Evolutionary conservation across 2,113 vertebrate genomes (phyloP).

Genomic region (Laterallus jamaicensis): DNA sequence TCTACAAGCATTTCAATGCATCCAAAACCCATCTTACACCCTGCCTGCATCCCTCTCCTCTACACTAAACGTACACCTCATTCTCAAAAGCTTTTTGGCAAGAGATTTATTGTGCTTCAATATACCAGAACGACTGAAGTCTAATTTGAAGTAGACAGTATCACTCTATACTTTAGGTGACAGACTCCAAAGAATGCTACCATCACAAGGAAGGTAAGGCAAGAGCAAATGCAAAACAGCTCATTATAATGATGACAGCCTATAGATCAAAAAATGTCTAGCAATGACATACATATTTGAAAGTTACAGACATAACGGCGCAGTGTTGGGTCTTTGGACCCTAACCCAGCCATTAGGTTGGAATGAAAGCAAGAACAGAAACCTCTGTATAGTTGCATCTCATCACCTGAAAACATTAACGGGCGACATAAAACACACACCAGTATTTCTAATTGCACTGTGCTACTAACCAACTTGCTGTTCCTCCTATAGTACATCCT

Average conservation of each 20-base stretch:
- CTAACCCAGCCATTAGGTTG: not conserved
- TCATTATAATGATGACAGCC: not conserved
- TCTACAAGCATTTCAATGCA: not conserved
- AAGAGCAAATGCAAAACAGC: not conserved
- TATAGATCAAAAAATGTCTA: not conserved
- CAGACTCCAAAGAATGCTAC: not conserved
- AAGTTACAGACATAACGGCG: not conserved
- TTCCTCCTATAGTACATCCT: not conserved
- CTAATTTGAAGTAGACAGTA: not conserved
- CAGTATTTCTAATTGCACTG: not conserved
- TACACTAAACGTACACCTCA: not conserved
- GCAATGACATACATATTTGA: rapidly evolving
- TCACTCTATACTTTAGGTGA: not conserved
- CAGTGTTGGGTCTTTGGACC: not conserved
- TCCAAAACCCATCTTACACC: not conserved
- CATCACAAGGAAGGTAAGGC: not conserved
- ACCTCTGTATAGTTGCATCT: not conserved
- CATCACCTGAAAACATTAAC: not conserved
- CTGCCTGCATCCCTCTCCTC: not conserved
- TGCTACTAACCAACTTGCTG: not conserved
- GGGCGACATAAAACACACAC: not conserved
- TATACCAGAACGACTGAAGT: not conserved
- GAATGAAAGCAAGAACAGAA: not conserved
- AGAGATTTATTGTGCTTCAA: not conserved
- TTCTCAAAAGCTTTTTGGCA: not conserved